Evolutionary conservation across 2,113 vertebrate genomes (phyloP), one percentile per base, ranked within the genome.

Genomic region (Cygnus atratus): DNA sequence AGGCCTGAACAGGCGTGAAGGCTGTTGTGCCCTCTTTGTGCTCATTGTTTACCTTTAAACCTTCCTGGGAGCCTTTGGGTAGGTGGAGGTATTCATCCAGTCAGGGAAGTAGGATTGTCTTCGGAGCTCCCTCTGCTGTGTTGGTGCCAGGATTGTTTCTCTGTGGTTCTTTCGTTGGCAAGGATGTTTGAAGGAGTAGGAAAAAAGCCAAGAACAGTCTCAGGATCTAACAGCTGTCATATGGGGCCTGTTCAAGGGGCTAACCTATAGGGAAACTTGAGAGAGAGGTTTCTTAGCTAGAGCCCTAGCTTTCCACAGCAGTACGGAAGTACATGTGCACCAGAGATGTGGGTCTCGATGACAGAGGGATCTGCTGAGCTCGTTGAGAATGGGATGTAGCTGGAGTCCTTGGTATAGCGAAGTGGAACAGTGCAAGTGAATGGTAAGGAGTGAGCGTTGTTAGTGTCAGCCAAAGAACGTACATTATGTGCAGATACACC

Each of bases 271-370:
- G 39, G 78, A 85, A 37, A 5, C 17, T 39, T 72, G 63, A 1
- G 13, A 50, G 52, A 12, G 39, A 41, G 17, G 9, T 3, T 81
- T 87, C 63, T 93, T 37, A 87, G 61, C 70, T 0, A 0, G 22
- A 43, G 35, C 65, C 35, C 6, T 65, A 0, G 0, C 3, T 35
- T 9, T 14, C 62, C 19, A 5, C 31, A 61, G 66, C 16, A 20
- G 25, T 28, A 21, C 35, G 10, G 4, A 44, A 41, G 59, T 22
- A 28, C 8, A 41, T 15, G 74, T 28, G 29, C 21, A 11, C 25
- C 18, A 33, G 26, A 12, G n/a, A 3, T 41, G 3, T 0, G 1
- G 20, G n/a, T 44, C 57, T 92, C 33, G 31, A 6, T 67, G 37
- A 20, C 3, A 46, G 39, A 80, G 10, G 43, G 22, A 7, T 41